A percentile compares a stretch with the other conserved stretches of the same genome.
Evolutionary conservation across 2,113 vertebrate genomes (phyloP).

Genomic region (Oreotragus oreotragus): DNA sequence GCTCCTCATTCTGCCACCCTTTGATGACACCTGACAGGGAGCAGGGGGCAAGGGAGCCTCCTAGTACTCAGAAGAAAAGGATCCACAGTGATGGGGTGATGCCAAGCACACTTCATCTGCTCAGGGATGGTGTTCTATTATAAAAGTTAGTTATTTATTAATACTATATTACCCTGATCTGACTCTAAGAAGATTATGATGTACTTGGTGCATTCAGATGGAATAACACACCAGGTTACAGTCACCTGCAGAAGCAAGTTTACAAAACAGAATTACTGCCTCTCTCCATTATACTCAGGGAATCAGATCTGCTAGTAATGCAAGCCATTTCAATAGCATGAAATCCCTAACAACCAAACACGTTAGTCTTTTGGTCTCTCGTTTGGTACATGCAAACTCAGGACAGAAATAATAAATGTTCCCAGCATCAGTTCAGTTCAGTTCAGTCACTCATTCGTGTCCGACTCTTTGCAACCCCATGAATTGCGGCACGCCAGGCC

Average conservation of each 20-base stretch:
- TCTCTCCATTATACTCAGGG: not conserved
- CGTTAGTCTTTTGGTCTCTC: not conserved
- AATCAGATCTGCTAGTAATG: not conserved
- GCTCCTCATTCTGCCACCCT: not conserved
- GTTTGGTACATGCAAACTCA: not conserved
- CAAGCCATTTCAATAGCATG: not conserved
- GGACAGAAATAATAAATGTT: not conserved
- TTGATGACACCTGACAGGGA: too few species aligned
- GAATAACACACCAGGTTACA: not conserved
- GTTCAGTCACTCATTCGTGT: accelerated
- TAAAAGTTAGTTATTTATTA: too few species aligned
- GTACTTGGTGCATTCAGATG: not conserved
- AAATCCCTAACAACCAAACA: not conserved
- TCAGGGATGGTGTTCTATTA: not conserved
- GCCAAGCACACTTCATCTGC: too few species aligned
- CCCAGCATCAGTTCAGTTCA: too few species aligned
- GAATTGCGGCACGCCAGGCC: accelerated
- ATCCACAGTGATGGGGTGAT: not conserved
- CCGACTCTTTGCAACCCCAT: too few species aligned
- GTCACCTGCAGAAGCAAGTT: not conserved
- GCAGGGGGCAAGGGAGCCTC: not conserved
- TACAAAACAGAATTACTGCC: not conserved
- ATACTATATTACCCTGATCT: not conserved
- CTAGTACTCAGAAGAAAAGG: not conserved
- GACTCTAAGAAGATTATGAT: not conserved